phyloP scores from a whole-genome alignment of 2,888 invertebrate genomes.

The Cryptosula pallasiana region DNA sequence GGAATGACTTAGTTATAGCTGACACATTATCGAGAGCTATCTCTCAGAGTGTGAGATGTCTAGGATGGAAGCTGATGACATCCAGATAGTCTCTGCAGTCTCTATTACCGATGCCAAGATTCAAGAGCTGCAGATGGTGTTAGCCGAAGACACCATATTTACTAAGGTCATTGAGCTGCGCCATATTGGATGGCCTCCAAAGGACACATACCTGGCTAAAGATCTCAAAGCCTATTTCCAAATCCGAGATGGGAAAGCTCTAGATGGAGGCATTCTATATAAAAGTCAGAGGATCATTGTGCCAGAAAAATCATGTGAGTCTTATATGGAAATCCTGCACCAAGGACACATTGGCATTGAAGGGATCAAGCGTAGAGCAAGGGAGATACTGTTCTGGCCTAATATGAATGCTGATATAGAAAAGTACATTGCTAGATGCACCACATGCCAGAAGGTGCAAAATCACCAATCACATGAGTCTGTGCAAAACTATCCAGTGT shows the following conservation, averaged over 20 bases:
- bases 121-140: background rate
- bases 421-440: background rate
- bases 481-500: background rate
- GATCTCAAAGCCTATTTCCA: too few species aligned
- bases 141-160: background rate
- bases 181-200: too few species aligned
- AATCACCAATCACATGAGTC: background rate
- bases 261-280: too few species aligned
- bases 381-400: too few species aligned
- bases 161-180: background rate
- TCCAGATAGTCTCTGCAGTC: background rate
- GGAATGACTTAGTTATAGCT: constrained; percentile 31
- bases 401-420: background rate
- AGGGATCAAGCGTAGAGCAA: too few species aligned
- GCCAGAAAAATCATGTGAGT: too few species aligned
- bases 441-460: background rate
- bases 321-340: too few species aligned
- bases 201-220: too few species aligned
- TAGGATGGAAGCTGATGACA: background rate
- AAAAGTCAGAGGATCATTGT: too few species aligned
- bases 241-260: too few species aligned
- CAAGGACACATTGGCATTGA: too few species aligned
- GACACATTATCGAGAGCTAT: background rate
- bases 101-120: background rate
- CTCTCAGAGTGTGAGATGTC: background rate